Percentiles rank a stretch among this genome's conserved stretches.
These are phyloP conservation scores for Pachyseris speciosa DNA, from an alignment of 64 coral and sea anemone genomes.

Conservation along the genomic window DNA sequence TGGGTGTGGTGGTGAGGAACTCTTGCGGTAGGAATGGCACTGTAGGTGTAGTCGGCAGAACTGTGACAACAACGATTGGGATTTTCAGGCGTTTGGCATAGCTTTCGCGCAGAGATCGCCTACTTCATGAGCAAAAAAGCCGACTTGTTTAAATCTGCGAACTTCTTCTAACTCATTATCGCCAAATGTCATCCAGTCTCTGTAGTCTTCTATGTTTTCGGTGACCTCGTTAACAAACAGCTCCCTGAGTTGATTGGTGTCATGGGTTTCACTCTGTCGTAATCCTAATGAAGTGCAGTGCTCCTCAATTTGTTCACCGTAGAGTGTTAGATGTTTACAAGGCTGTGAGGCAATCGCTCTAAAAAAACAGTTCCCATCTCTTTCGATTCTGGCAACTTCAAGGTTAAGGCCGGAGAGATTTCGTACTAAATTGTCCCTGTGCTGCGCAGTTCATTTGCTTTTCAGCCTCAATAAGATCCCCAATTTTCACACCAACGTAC, in stretches of 20 bases:
- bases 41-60: constrained; percentile 15
- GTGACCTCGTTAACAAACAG: constrained; percentile 32
- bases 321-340: neutral
- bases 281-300: constrained; percentile 19
- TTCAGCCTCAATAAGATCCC: neutral
- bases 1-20: constrained; percentile 24
- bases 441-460: neutral
- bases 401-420: constrained; percentile 20
- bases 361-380: constrained; percentile 43
- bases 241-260: neutral
- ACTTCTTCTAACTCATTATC: neutral
- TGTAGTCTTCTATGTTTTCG: constrained; percentile 38
- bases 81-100: constrained; percentile 28
- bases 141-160: constrained; percentile 42
- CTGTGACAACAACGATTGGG: constrained; percentile 64
- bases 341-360: neutral
- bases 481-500: neutral
- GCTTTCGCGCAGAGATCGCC: constrained; percentile 53
- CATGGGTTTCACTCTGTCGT: constrained; percentile 4
- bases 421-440: constrained; percentile 19
- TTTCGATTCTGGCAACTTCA: neutral
- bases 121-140: constrained; percentile 38
- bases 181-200: neutral
- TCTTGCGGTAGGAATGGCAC: constrained; percentile 49
- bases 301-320: neutral